Percentiles rank a stretch among this genome's conserved stretches.
phyloP scores from a whole-genome alignment of 2,797 vertebrate species.

The Acrocephalus scirpaceus region DNA sequence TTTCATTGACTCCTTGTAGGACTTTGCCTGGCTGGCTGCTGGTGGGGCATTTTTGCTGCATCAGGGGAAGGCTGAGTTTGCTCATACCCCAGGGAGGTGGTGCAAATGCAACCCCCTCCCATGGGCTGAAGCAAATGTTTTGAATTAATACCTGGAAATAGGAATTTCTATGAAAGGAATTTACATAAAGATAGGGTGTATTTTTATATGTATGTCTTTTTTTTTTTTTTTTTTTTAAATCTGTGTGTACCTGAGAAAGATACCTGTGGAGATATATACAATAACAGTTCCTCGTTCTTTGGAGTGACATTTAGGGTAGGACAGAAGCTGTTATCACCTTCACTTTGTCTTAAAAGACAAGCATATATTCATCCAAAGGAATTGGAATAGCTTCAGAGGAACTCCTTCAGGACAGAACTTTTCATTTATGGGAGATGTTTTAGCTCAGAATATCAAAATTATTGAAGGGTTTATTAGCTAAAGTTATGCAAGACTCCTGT shows the following conservation, averaged over 20 bases:
- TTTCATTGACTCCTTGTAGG: slow-evolving; percentile 38
- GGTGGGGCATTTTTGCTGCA: not conserved
- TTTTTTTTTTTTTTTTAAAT: not conserved
- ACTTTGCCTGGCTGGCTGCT: not conserved
- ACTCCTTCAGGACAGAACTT: not conserved
- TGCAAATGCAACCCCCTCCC: not conserved
- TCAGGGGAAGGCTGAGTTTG: not conserved
- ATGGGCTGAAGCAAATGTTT: not conserved
- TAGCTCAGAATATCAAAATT: not conserved
- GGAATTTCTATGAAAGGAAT: not conserved
- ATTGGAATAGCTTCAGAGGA: slow-evolving; percentile 12
- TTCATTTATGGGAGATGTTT: not conserved
- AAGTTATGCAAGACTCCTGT: not conserved
- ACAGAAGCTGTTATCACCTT: not conserved
- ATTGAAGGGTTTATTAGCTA: not conserved
- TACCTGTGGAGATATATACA: not conserved
- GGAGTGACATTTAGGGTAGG: not conserved
- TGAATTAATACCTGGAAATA: not conserved
- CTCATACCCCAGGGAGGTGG: not conserved
- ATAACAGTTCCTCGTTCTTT: not conserved
- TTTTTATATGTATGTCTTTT: not conserved
- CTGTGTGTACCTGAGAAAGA: not conserved
- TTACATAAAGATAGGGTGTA: not conserved
- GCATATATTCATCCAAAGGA: not conserved
- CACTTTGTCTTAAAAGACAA: not conserved